Percentiles rank a stretch among this genome's conserved stretches.
phyloP scores from a whole-genome alignment of 2,888 invertebrate species.

The Cryptus viduatorius region DNA sequence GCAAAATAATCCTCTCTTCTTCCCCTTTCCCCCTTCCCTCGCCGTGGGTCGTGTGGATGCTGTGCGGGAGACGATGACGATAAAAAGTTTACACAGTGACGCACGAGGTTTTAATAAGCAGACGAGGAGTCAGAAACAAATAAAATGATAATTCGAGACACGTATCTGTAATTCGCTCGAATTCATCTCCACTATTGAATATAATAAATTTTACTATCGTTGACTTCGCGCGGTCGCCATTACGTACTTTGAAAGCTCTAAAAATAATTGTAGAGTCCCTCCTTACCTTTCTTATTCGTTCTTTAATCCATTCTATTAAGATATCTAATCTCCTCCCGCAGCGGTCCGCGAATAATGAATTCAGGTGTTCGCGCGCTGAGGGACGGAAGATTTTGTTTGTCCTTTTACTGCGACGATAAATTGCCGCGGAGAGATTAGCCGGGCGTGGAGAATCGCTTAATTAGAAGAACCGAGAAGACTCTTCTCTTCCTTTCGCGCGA shows the following conservation, averaged over 20 bases:
- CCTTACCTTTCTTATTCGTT: not conserved
- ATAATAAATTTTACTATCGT: not conserved
- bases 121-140: constrained; percentile 37
- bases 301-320: not conserved
- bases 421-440: constrained; percentile 27
- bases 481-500: constrained; percentile 19
- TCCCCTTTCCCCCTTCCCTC: not conserved
- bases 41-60: constrained; percentile 24
- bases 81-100: constrained; percentile 59
- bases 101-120: constrained; percentile 62
- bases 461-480: constrained; percentile 12
- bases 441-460: constrained; percentile 28
- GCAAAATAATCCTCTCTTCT: constrained; percentile 60
- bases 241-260: not conserved
- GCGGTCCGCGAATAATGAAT: constrained; percentile 19
- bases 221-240: no score
- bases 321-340: constrained; percentile 22
- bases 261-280: not conserved
- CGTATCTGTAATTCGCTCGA: not conserved
- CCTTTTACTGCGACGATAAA: constrained; percentile 3
- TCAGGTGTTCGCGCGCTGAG: constrained; percentile 35
- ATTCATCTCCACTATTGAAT: not conserved
- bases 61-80: constrained; percentile 58
- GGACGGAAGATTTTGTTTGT: not conserved
- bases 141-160: not conserved